Conservation (phyloP, 1,140 invertebrate genomes). For the Akabosia matsudoensis region DNA sequence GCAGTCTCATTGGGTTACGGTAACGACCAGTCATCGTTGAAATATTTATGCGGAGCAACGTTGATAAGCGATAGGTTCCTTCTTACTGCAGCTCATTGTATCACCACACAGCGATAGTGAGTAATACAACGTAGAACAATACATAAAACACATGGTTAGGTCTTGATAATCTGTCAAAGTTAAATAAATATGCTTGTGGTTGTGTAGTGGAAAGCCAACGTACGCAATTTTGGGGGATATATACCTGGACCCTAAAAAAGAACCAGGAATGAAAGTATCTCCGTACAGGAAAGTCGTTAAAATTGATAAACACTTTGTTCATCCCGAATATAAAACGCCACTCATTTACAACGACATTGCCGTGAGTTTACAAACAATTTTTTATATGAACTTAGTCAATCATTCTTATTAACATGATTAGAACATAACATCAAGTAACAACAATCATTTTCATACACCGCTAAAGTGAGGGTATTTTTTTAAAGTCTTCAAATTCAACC, state of each 20-base stretch:
- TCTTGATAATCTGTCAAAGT: too few relatives aligned
- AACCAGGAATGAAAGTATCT: background rate
- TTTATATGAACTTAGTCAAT: too few relatives aligned
- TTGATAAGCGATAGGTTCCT: slow-evolving; percentile 49
- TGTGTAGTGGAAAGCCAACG: slow-evolving; percentile 35
- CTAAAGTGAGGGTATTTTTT: too few relatives aligned
- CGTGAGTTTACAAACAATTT: slow-evolving; percentile 27
- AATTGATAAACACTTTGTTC: slow-evolving; percentile 33
- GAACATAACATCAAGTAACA: too few relatives aligned
- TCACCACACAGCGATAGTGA: background rate
- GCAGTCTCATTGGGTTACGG: slow-evolving; percentile 40
- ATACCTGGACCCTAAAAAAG: slow-evolving; percentile 22
- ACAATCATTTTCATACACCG: too few relatives aligned
- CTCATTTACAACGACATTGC: slow-evolving; percentile 45
- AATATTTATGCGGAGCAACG: background rate
- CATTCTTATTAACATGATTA: too few relatives aligned
- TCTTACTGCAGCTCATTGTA: slow-evolving; percentile 55
- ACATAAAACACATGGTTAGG: background rate
- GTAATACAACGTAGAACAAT: background rate
- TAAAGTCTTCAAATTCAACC: too few relatives aligned
- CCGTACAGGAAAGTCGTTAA: slow-evolving; percentile 30
- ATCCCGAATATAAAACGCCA: slow-evolving; percentile 40
- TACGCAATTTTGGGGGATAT: slow-evolving; percentile 38
- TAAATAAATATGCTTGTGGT: too few relatives aligned
- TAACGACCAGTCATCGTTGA: background rate